Percentiles rank a stretch among this genome's conserved stretches.
phyloP scores from a whole-genome alignment of 2,888 invertebrate genomes.

The Amaurobius ferox region DNA sequence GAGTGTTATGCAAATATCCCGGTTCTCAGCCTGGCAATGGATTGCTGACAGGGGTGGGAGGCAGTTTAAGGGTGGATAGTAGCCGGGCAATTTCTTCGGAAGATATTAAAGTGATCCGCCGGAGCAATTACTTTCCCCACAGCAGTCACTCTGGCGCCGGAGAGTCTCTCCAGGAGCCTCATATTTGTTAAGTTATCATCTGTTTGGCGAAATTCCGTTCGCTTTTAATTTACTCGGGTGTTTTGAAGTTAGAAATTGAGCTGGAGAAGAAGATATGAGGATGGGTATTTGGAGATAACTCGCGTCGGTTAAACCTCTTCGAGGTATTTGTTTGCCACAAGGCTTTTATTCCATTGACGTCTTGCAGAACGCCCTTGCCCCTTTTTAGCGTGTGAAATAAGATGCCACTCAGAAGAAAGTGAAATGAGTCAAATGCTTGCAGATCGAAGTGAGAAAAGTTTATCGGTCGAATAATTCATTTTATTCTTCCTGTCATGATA shows the following conservation, averaged over 20 bases:
- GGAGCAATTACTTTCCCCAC: slow-evolving; percentile 66
- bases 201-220: slow-evolving; percentile 1
- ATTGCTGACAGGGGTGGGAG: not conserved
- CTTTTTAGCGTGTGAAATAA: no score
- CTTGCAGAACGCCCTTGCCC: no score
- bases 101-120: slow-evolving; percentile 66
- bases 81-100: slow-evolving; percentile 58
- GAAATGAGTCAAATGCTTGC: no score
- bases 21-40: not conserved
- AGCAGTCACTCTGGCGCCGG: slow-evolving; percentile 56
- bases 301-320: no score
- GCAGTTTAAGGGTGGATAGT: slow-evolving; percentile 2
- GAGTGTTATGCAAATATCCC: slow-evolving; percentile 1
- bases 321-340: no score
- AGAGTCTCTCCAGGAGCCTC: not conserved
- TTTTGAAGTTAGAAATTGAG: not conserved
- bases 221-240: not conserved
- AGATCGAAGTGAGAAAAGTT: no score
- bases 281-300: no score
- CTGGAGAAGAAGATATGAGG: no score
- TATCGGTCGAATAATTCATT: no score
- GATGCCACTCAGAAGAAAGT: no score
- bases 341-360: no score
- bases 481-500: no score
- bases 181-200: slow-evolving; percentile 1